Evolutionary conservation across 2,113 vertebrate genomes (phyloP), one percentile per base, ranked within the genome.

Genomic region (Paramormyrops kingsleyae): DNA sequence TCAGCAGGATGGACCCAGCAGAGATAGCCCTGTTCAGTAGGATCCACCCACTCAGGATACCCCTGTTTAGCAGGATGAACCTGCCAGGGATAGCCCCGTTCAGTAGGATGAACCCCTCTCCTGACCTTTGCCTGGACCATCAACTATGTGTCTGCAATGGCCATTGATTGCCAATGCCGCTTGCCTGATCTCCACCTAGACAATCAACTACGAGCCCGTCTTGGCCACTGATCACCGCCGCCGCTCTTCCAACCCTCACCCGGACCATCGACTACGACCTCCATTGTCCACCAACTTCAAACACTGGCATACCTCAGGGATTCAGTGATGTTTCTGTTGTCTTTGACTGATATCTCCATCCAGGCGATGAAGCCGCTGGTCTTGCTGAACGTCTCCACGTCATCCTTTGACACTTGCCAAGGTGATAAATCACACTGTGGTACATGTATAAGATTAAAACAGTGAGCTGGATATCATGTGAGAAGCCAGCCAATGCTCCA

Each of bases 271-370:
- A 66, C n/a, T 27, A 27, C 1, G 1, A 66, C 59, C n/a, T 9
- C 2, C 59, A n/a, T 27, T 66, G 59, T 9, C 59, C 59, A 27
- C 59, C 2, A 1, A 27, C 24, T 88, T 31, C 27, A 24, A 39
- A 27, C 24, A 83, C 19, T 47, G 66, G 49, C 62, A 42, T 91
- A 98, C 97, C 96, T 97, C 96, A 98, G 97, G 5, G 97, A 92
- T 88, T 98, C 96, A 5, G 92, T 95, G 31, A 98, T 87, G 59
- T 98, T 98, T 94, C 94, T 97, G 95, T 98, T 97, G 13, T 98
- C 97, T 93, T 98, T 98, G 87, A 97, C 97, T 0, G 97, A 98
- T 0, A 95, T 97, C 92, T 98, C 97, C 94, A 97, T 97, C 97
- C 97, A 98, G 0, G 96, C 94, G 4, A 93, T 93, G 93, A 98